A percentile compares a stretch with the other conserved stretches of the same genome.
These are phyloP conservation scores for Pogonognathellus flavescens DNA, from an alignment of 1,140 invertebrate species.

Conservation along the genomic window DNA sequence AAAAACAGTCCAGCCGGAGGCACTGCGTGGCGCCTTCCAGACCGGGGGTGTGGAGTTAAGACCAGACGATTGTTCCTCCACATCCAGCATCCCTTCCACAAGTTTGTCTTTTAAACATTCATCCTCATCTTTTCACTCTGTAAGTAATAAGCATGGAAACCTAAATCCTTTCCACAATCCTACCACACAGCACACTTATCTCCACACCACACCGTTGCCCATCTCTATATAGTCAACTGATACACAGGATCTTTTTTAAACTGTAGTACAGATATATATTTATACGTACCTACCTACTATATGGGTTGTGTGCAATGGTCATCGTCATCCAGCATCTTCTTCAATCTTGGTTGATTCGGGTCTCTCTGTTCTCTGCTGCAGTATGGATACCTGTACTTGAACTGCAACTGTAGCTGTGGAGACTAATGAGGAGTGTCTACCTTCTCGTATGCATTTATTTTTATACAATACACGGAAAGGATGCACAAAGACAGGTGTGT, in stretches of 20 bases:
- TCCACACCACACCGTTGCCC: neutral
- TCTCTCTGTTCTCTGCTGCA: no score
- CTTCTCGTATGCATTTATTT: neutral
- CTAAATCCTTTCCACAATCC: neutral
- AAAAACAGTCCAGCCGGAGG: conserved; percentile 58
- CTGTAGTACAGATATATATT: neutral
- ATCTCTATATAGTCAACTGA: neutral
- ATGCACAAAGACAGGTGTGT: neutral
- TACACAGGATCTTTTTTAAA: conserved; percentile 11
- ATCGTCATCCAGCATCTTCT: no score
- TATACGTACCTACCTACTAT: neutral
- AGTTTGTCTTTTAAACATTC: conserved; percentile 30
- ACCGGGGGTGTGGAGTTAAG: conserved; percentile 59
- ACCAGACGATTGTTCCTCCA: conserved; percentile 42
- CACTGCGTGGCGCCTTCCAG: conserved; percentile 61
- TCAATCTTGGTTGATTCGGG: no score
- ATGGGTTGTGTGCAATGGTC: no score
- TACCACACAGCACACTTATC: conserved; percentile 39
- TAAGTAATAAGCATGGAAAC: conserved; percentile 6
- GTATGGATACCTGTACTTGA: no score
- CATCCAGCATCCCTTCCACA: conserved; percentile 42
- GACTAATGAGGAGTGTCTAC: no score
- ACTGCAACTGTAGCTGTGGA: no score
- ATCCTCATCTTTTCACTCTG: conserved; percentile 39
- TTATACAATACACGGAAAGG: neutral